Conservation (phyloP, 1,140 invertebrate genomes). For the Ceratitis capitata region DNA sequence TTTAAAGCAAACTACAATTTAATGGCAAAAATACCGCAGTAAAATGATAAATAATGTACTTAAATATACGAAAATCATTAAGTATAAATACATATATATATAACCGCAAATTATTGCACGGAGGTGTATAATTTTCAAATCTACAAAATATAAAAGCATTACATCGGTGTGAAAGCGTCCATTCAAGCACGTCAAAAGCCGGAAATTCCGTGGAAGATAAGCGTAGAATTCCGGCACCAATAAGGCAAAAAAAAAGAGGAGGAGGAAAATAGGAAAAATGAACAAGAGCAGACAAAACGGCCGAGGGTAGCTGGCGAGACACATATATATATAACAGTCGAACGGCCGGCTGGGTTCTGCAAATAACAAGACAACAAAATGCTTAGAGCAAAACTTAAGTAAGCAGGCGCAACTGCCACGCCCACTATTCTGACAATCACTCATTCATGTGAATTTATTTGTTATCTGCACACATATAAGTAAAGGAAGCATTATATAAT, state of each 20-base stretch:
- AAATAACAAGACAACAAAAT: not conserved
- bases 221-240: not conserved
- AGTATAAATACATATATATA: not conserved
- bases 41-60: not conserved
- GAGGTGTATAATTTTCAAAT: not conserved
- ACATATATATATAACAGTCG: too few species aligned
- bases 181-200: not conserved
- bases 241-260: not conserved
- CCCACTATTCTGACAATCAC: not conserved
- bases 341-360: not conserved
- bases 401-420: not conserved
- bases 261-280: not conserved
- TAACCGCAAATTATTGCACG: too few species aligned
- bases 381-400: not conserved
- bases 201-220: slow-evolving; percentile 12
- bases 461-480: not conserved
- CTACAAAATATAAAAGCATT: not conserved
- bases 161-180: not conserved
- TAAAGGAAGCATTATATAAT: not conserved
- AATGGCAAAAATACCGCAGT: not conserved
- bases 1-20: not conserved
- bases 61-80: not conserved
- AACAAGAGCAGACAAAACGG: not conserved
- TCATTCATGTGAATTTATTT: not conserved
- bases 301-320: not conserved